Base-by-base conservation (phyloP, 2,797 vertebrate species). In the Gobionotothen gibberifrons region DNA sequence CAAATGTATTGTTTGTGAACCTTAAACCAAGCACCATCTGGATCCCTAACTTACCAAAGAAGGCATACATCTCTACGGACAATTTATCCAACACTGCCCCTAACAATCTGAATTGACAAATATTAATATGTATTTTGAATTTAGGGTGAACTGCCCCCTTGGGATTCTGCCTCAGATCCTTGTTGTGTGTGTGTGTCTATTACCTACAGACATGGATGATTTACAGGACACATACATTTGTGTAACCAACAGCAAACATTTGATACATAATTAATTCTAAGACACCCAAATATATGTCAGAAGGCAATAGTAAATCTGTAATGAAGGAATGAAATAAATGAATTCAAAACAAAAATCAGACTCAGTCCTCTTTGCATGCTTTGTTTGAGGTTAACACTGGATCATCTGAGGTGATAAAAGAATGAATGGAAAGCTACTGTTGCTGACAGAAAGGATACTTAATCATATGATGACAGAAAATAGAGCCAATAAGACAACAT, bases 371-470 rank as follows among this genome's bases (percentile, higher is more conserved):
- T 36, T 36, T 36, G 32, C 1, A 3, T 46, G 42, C 1, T 55
- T 16, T 48, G n/a, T 57, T 61, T 53, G 6, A 52, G 17, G 36
- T 74, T 52, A 54, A 69, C 46, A 47, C 9, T 26, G n/a, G 56
- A 73, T 69, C 5, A 49, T 19, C 43, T 46, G 16, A 58, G 40
- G 56, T 32, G 4, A 55, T 36, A 16, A 54, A 59, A 26, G 16
- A 54, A 8, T 1, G 29, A 55, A 5, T 3, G 1, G 43, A 16
- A 49, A 43, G 19, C 44, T 42, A 17, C 32, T 36, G 32, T 36
- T 7, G 21, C 49, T 55, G 22, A 42, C 17, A 54, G 26, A 67
- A 42, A 61, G 10, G 10, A 26, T 40, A 9, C 14, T 54, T 6
- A n/a, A 40, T 49, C 10, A 48, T 51, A 54, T 72, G 22, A 66